Percentiles rank a stretch among this genome's conserved stretches.
Conservation (phyloP, 2,113 vertebrate genomes). For the Haemorhous mexicanus region DNA sequence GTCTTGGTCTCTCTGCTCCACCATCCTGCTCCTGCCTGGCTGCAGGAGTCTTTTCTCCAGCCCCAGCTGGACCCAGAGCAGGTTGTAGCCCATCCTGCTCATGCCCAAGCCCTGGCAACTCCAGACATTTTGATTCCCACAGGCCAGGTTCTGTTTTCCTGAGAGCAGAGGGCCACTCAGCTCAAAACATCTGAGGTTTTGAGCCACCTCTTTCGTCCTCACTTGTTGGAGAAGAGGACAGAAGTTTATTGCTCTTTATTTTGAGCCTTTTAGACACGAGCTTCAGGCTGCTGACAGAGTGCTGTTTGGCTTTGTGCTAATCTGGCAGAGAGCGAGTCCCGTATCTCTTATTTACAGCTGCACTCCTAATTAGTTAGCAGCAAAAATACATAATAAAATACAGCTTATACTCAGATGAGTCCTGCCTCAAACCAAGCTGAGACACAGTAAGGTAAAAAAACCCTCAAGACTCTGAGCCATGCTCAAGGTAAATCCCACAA, state of each 20-base stretch:
- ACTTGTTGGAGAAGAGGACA: neutral
- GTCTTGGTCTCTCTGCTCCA: neutral
- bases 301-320: neutral
- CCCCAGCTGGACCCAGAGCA: neutral
- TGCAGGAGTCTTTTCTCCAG: neutral
- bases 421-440: neutral
- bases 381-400: conserved; percentile 19
- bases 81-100: neutral
- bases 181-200: neutral
- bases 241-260: conserved; percentile 5
- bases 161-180: neutral
- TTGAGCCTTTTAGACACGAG: neutral
- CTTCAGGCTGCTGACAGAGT: conserved; percentile 19
- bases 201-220: neutral
- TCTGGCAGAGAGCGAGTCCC: neutral
- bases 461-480: neutral
- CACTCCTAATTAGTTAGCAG: conserved; percentile 26
- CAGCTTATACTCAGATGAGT: neutral
- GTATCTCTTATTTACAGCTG: conserved; percentile 34
- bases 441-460: neutral
- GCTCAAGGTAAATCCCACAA: conserved; percentile 23
- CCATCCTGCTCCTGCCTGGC: neutral
- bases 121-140: neutral
- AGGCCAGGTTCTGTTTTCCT: neutral
- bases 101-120: neutral